These are phyloP conservation scores for Oryctolagus cuniculus DNA, from an alignment of 2,113 vertebrate species.

Conservation along the genomic window mOryCun1.1 NC_091438.1:128067501-128068000, in stretches of 20 bases:
- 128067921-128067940: not conserved
- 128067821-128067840: not conserved
- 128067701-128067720: not conserved
- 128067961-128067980: not conserved
- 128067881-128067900: slow-evolving; percentile 88
- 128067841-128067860: slow-evolving; percentile 79
- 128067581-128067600: no score
- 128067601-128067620: no score
- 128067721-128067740: not conserved
- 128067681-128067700: no score
- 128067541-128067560: no score
- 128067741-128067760: not conserved
- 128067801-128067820: not conserved
- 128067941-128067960: not conserved
- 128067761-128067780: not conserved
- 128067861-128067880: slow-evolving; percentile 95
- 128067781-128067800: not conserved
- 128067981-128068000: no score
- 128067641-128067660: no score
- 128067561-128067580: no score
- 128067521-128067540: no score
- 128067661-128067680: no score
- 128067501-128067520: no score
- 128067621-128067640: no score
- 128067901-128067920: not conserved